A percentile compares a stretch with the other conserved stretches of the same genome.
Conservation (phyloP, 2,113 vertebrate species). For the Pelusios castaneus region DNA sequence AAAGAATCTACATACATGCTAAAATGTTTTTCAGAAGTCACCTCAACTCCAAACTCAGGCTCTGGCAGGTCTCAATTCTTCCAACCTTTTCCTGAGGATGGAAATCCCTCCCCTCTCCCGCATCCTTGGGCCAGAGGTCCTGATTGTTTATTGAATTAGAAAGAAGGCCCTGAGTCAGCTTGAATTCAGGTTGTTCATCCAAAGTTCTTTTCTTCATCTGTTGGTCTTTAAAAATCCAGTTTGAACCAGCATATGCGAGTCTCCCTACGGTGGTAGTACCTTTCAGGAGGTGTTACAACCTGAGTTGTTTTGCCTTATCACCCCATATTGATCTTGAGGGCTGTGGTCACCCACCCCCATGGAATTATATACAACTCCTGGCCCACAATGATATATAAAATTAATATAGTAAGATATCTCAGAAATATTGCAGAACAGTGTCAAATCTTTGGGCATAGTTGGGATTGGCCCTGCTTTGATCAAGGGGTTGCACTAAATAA, state of each 20-base stretch:
- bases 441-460: too few relatives aligned
- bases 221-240: background rate
- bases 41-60: background rate
- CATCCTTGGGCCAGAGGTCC: background rate
- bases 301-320: background rate
- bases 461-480: too few relatives aligned
- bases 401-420: background rate
- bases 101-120: background rate
- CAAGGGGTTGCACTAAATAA: too few relatives aligned
- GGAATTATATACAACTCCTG: background rate
- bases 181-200: background rate
- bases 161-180: background rate
- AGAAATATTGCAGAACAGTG: too few relatives aligned
- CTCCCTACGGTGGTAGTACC: background rate
- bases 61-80: background rate
- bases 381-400: background rate
- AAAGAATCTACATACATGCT: background rate
- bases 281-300: background rate
- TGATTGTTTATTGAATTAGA: background rate
- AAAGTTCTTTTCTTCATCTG: background rate
- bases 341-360: background rate
- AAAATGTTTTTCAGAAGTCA: background rate
- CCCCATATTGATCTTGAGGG: background rate
- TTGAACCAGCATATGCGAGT: background rate
- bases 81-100: background rate